Evolutionary conservation across 2,888 invertebrate genomes (phyloP), one percentile per base, ranked within the genome.

Genomic region (Melinaea marsaeus): DNA sequence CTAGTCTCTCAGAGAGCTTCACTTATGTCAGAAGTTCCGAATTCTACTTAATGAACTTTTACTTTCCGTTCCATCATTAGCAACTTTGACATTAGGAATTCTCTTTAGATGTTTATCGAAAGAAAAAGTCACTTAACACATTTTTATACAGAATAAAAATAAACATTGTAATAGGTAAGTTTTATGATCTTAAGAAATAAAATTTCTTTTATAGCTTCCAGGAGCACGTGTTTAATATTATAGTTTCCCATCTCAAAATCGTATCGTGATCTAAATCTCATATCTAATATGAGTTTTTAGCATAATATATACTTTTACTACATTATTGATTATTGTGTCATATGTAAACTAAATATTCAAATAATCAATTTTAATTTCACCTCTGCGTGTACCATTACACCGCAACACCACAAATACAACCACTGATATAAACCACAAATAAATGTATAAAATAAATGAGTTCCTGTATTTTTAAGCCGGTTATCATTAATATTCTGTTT

Each of bases 31-130:
- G 42, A 42, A 42, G 42, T 42, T 42, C 42, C 9, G 42, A 42
- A 42, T 42, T 42, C 42, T 42, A 42, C 42, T 42, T 57, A 63
- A 63, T 54, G 54, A 60, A 57, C 51, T 63, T 57, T 46, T 48
- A 47, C 34, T 60, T 57, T 45, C 32, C 47, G 55, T 58, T 58
- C 9, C 48, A 61, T 58, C 61, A 55, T 58, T 54, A 55, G 45
- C 13, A 55, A 61, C 58, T 58, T 61, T 58, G 33, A 47, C 57
- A 58, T 47, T 48, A 60, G 51, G 22, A 51, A 9, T 51, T 51
- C 32, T 51, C 22, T 51, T 51, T 51, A 51, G 32, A 51, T 32
- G 32, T n/a, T 51, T 51, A 42, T 51, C 32, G 32, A 32, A 32
- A 51, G 22, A 32, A 32, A 3, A 9, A 32, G 32, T 51, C 4